Evolutionary conservation across 1,140 invertebrate genomes (phyloP), one percentile per base, ranked within the genome.

Genomic region (Lasaia peninsularis): DNA sequence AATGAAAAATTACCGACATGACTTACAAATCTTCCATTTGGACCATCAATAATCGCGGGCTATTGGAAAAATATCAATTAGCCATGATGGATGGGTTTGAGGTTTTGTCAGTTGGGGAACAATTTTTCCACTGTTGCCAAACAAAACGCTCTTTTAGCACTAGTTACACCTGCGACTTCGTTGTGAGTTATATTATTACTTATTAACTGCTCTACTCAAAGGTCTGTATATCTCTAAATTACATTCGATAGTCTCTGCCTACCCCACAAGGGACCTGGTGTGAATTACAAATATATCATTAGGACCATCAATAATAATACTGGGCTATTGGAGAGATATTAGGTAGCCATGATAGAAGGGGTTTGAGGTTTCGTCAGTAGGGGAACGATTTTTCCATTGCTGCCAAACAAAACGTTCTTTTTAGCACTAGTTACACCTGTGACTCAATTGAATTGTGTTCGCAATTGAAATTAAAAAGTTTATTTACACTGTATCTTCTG

Each of bases 1-100:
- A 18, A 40, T 44, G 37, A 44, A 44, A 44, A 20, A 44, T 44
- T 44, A 44, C 40, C 40, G 37, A 44, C 37, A 44, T 44, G 16
- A 44, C 37, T 44, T 44, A 44, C 37, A 44, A 44, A 44, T 44
- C 37, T 44, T 16, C 14, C 18, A 44, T 44, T 44, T 44, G 37
- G 14, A 14, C 18, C 37, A 44, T 20, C 40, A 44, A 44, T 44
- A 44, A 44, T 44, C 18, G 16, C 34, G 34, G 3, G 34, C 16
- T 20, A 44, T 44, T 18, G 40, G 18, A 44, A 44, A 44, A 44
- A 44, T 18, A 44, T 44, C 40, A 44, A 44, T 44, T 44, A 44
- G 40, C 40, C 18, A 18, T 44, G 40, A 44, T 44, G 16, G 40
- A 44, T 44, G 16, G 40, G 16, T 44, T 44, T 44, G 18, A 20